Evolutionary conservation across 2,113 vertebrate genomes (phyloP).

Genomic region (Carettochelys insculpta): DNA sequence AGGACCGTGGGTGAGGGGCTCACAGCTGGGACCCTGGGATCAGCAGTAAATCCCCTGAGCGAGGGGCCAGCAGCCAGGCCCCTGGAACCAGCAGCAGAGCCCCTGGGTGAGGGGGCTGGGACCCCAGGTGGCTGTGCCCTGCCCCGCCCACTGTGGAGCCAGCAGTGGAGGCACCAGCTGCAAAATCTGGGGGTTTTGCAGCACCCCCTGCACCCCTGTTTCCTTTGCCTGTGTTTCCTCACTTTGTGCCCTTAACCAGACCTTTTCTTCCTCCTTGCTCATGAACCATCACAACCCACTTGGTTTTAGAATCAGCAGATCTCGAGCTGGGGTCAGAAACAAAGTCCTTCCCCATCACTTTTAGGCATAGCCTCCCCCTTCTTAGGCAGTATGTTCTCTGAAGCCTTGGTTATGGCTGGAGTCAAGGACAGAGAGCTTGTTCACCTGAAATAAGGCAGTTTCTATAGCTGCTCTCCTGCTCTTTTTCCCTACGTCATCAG

Average conservation of each 20-base stretch:
- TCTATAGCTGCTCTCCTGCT: neutral
- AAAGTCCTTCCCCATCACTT: rapidly evolving
- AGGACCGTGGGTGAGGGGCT: too few species aligned
- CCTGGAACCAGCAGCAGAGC: too few species aligned
- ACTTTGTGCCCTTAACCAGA: neutral
- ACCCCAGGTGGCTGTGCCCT: too few species aligned
- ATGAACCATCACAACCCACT: neutral
- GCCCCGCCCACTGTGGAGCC: too few species aligned
- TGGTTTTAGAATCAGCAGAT: neutral
- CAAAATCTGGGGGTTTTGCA: too few species aligned
- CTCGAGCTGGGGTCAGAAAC: rapidly evolving
- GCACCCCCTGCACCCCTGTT: too few species aligned
- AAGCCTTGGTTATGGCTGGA: neutral
- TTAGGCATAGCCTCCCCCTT: neutral
- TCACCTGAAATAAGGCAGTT: neutral
- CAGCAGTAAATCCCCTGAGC: too few species aligned
- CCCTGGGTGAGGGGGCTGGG: too few species aligned
- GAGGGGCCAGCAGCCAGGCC: too few species aligned
- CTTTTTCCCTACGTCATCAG: neutral
- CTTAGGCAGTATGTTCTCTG: neutral
- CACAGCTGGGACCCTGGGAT: too few species aligned
- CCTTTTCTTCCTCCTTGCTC: neutral
- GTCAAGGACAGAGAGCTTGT: neutral
- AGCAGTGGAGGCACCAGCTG: too few species aligned
- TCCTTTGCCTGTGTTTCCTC: neutral